phyloP scores from a whole-genome alignment of 2,113 vertebrate genomes.

The Oriolus oriolus region DNA sequence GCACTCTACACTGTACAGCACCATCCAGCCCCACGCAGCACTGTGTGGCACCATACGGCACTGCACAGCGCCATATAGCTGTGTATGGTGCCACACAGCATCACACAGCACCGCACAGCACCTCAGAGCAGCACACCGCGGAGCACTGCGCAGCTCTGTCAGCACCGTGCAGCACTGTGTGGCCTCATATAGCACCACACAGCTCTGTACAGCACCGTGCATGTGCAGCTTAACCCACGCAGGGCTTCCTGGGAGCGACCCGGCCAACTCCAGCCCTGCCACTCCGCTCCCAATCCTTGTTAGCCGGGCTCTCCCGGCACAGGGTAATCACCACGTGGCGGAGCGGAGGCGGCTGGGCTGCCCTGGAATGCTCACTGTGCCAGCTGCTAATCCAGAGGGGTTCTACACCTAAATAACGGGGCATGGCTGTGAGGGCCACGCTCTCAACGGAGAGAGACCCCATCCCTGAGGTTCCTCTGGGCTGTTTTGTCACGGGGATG shows the following conservation, averaged over 20 bases:
- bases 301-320: not conserved
- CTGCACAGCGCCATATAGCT: fast-evolving
- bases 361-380: not conserved
- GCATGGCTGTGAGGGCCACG: not conserved
- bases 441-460: not conserved
- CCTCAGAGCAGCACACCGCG: fast-evolving
- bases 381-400: not conserved
- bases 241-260: fast-evolving
- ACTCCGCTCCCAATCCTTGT: fast-evolving
- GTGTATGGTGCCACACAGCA: not conserved
- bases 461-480: not conserved
- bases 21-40: too few species aligned
- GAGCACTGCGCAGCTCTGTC: not conserved
- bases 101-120: fast-evolving
- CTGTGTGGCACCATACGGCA: not conserved
- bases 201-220: not conserved
- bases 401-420: not conserved
- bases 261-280: fast-evolving
- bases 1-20: not conserved
- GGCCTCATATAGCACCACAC: fast-evolving
- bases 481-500: not conserved
- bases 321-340: fast-evolving
- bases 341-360: not conserved
- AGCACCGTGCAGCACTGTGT: fast-evolving
- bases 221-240: fast-evolving